phyloP scores from a whole-genome alignment of 2,113 vertebrate genomes.

The Oreamnos americanus region DNA sequence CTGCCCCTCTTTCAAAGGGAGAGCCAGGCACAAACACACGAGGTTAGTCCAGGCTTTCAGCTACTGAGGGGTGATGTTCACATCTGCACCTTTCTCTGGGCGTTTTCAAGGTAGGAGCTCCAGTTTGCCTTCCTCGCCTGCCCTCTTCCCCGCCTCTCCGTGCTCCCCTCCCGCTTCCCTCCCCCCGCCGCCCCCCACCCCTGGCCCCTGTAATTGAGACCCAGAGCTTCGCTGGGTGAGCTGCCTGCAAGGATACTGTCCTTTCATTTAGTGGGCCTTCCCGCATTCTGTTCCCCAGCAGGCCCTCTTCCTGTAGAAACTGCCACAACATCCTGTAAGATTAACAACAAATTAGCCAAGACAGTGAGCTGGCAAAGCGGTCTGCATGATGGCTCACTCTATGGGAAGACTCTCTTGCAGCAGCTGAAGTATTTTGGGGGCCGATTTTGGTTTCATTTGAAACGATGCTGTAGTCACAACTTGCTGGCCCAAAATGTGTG shows the following conservation, averaged over 20 bases:
- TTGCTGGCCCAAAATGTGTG: neutral
- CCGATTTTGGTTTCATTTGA: neutral
- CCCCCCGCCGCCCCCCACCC: neutral
- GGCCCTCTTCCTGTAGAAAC: neutral
- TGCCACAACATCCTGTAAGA: neutral
- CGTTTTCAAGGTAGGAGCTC: too few species aligned
- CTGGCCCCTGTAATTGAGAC: neutral
- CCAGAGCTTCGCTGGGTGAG: neutral
- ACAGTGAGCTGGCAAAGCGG: neutral
- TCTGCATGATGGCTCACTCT: neutral
- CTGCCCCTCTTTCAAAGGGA: neutral
- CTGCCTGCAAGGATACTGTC: too few species aligned
- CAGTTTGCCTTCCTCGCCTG: neutral
- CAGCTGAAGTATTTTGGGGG: neutral
- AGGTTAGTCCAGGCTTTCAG: neutral
- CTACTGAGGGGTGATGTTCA: neutral
- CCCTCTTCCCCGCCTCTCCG: neutral
- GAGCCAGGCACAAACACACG: neutral
- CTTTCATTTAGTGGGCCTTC: too few species aligned
- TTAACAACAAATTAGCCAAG: too few species aligned
- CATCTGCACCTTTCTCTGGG: neutral
- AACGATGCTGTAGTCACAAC: neutral
- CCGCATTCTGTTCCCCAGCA: fast-evolving
- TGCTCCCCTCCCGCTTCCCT: fast-evolving
- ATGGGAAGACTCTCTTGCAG: neutral